Evolutionary conservation across 1,140 invertebrate species (phyloP).

Genomic region (Propsilocerus akamusi): DNA sequence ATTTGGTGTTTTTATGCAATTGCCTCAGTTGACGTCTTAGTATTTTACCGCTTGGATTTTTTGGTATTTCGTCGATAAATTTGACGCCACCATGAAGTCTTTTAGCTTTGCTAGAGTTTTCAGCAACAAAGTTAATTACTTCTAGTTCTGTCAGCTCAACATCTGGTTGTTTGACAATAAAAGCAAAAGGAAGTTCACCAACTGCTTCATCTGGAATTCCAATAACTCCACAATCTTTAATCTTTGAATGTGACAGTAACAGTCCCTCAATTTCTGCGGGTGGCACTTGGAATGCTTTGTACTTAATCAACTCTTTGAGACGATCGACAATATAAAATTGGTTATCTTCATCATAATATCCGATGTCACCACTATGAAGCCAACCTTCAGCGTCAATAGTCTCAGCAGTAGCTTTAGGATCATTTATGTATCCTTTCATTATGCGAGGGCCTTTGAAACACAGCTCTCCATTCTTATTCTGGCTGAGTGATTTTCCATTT

Average conservation of each 20-base stretch:
- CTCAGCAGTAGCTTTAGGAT: conserved; percentile 33
- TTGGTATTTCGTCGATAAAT: conserved; percentile 29
- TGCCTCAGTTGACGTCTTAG: conserved; percentile 19
- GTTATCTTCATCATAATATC: conserved; percentile 47
- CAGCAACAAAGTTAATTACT: conserved; percentile 25
- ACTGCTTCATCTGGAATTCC: conserved; percentile 36
- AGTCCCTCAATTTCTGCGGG: conserved; percentile 55
- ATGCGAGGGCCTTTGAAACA: conserved; percentile 34
- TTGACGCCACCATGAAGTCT: conserved; percentile 26
- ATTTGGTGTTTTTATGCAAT: conserved; percentile 10
- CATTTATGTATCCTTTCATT: conserved; percentile 44
- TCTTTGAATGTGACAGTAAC: conserved; percentile 36
- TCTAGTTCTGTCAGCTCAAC: conserved; percentile 21
- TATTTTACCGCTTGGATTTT: conserved; percentile 26
- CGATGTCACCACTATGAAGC: conserved; percentile 64
- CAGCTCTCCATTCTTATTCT: conserved; percentile 36
- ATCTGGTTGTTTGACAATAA: conserved; percentile 28
- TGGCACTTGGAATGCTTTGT: conserved; percentile 66
- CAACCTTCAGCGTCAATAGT: conserved; percentile 49
- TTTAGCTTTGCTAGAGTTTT: conserved; percentile 28
- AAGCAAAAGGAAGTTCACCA: conserved; percentile 42
- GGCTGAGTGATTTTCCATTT: conserved; percentile 29
- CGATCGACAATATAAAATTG: conserved; percentile 58
- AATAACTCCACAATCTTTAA: conserved; percentile 48
- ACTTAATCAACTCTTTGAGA: conserved; percentile 77